Evolutionary conservation across 2,888 invertebrate species (phyloP).

Genomic region (Acronicta alni): DNA sequence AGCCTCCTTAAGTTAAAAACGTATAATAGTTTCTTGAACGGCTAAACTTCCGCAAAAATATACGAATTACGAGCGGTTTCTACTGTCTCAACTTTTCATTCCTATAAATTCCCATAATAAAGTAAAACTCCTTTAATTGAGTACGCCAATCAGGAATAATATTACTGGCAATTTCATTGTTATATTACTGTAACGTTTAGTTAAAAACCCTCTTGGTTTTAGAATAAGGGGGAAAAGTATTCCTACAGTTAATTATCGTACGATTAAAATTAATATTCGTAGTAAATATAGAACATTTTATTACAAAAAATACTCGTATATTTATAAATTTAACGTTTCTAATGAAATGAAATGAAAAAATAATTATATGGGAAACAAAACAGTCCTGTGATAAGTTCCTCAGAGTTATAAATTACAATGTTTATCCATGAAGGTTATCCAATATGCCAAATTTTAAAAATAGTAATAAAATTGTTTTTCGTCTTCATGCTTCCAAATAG

Average conservation of each 20-base stretch:
- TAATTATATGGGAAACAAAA: slow-evolving; percentile 32
- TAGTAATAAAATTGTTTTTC: slow-evolving; percentile 27
- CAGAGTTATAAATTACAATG: slow-evolving; percentile 27
- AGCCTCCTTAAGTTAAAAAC: too few species aligned
- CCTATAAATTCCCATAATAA: too few species aligned
- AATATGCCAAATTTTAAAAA: slow-evolving; percentile 64
- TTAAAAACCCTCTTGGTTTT: background rate
- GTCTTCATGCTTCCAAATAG: slow-evolving; percentile 51
- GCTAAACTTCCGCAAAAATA: too few species aligned
- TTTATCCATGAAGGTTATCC: slow-evolving; percentile 22
- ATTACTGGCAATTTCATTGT: too few species aligned
- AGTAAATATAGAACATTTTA: slow-evolving; percentile 23
- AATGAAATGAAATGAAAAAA: slow-evolving; percentile 39
- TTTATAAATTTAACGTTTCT: slow-evolving; percentile 38
- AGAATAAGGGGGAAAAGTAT: slow-evolving; percentile 23
- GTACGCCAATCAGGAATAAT: too few species aligned
- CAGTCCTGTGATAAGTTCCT: slow-evolving; percentile 53
- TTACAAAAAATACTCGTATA: slow-evolving; percentile 38
- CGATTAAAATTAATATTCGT: slow-evolving; percentile 34
- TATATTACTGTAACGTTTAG: too few species aligned
- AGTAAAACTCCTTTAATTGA: too few species aligned
- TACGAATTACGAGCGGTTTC: too few species aligned
- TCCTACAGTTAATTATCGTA: slow-evolving; percentile 25
- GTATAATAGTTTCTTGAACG: too few species aligned
- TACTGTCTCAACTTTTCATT: too few species aligned